These are phyloP conservation scores for Urocynchramus pylzowi DNA, from an alignment of 2,113 vertebrate species.

Conservation along the genomic window DNA sequence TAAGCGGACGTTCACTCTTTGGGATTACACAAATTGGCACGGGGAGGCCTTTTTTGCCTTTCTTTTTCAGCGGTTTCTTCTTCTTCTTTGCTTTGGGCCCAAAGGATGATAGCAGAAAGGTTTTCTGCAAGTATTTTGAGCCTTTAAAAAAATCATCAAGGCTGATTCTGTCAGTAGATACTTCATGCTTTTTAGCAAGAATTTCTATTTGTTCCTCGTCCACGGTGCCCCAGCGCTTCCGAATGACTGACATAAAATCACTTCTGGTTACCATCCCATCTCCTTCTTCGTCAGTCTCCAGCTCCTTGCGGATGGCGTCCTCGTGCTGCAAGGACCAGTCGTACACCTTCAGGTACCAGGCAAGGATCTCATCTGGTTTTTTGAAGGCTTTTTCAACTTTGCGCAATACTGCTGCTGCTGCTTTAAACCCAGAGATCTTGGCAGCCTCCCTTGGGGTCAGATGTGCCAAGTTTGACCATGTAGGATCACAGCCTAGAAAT, in stretches of 20 bases:
- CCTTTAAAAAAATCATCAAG: slow-evolving; percentile 86
- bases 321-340: slow-evolving; percentile 88
- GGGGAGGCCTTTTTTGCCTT: slow-evolving; percentile 65
- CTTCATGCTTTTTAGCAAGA: slow-evolving; percentile 74
- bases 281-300: slow-evolving; percentile 37
- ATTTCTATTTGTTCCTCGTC: slow-evolving; percentile 43
- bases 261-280: slow-evolving; percentile 64
- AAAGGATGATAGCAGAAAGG: slow-evolving; percentile 77
- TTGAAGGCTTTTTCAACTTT: slow-evolving; percentile 74
- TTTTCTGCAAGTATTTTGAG: slow-evolving; percentile 81
- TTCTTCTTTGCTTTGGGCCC: slow-evolving; percentile 73
- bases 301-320: slow-evolving; percentile 61
- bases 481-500: slow-evolving; percentile 87
- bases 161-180: slow-evolving; percentile 59
- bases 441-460: slow-evolving; percentile 79
- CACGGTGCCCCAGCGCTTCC: slow-evolving; percentile 67
- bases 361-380: slow-evolving; percentile 18
- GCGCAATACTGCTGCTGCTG: slow-evolving; percentile 76
- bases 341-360: slow-evolving; percentile 69
- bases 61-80: slow-evolving; percentile 68
- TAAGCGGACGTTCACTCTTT: not conserved
- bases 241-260: slow-evolving; percentile 75
- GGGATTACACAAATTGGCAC: slow-evolving; percentile 83
- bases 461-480: slow-evolving; percentile 78
- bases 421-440: slow-evolving; percentile 79